These are phyloP conservation scores for Drymodes brunneopygia DNA, from an alignment of 2,113 vertebrate genomes.

Conservation along the genomic window DNA sequence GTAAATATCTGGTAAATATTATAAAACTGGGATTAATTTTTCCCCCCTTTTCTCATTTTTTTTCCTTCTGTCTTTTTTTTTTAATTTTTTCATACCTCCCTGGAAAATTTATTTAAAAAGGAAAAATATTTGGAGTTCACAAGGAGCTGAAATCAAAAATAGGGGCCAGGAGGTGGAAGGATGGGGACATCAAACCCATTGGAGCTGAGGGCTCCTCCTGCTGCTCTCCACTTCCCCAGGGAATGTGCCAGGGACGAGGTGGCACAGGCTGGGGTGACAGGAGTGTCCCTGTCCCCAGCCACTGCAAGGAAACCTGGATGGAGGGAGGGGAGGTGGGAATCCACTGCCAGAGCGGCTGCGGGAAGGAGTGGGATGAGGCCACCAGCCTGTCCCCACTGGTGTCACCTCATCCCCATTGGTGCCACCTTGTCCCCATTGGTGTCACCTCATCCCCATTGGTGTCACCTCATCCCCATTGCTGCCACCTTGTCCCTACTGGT, in stretches of 20 bases:
- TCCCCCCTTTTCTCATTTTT: fast-evolving
- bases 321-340: background rate
- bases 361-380: background rate
- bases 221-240: background rate
- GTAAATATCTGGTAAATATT: background rate
- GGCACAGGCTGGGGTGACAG: background rate
- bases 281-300: background rate
- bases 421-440: fast-evolving
- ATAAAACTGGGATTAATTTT: background rate
- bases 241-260: fast-evolving
- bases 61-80: background rate
- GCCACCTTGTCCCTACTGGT: background rate
- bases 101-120: background rate
- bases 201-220: fast-evolving
- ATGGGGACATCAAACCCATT: background rate
- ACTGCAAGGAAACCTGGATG: fast-evolving
- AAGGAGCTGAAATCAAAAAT: background rate
- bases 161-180: background rate
- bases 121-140: background rate
- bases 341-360: fast-evolving
- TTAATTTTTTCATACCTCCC: too few species aligned
- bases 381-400: background rate
- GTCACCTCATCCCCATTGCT: background rate
- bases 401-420: background rate
- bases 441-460: fast-evolving